Evolutionary conservation across 2,113 vertebrate genomes (phyloP), one percentile per base, ranked within the genome.

Genomic region (Antechinus flavipes): DNA sequence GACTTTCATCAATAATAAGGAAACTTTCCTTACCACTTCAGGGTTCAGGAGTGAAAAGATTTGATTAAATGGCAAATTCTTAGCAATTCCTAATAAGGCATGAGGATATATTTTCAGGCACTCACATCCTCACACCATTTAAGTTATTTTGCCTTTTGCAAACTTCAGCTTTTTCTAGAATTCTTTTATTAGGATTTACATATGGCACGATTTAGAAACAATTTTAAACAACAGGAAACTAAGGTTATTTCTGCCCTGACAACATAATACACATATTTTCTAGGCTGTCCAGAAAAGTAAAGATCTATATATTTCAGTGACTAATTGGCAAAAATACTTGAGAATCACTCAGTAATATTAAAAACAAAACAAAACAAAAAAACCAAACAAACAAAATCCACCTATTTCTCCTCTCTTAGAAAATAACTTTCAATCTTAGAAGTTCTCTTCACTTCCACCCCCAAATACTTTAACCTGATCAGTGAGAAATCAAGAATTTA

Each of bases 231-330:
- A 76, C 68, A 92, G 89, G 4, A 94, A 76, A 56, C 93, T 27
- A 93, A 49, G 8, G 1, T 0, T n/a, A 12, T 26, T 89, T 92
- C 7, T 91, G 94, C 12, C 58, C 68, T 92, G 50, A 42, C 24
- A 68, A 6, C 46, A 35, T 68, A 91, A 94, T 68, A 9, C 1
- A 90, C 53, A 1, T 26, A n/a, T 50, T 84, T 96, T 53, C 93
- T 56, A 76, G 90, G 53, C 56, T 94, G 96, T 0, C 92, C 16
- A 24, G 92, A 93, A 2, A 91, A 93, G 93, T 91, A n/a, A 84
- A 0, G 50, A 2, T 93, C 56, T 93, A 27, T 3, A 1, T 84
- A 46, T 92, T 89, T 95, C 68, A 54, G 7, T 93, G 23, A 23
- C 35, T 23, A 58, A 27, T 92, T 25, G 3, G 24, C 12, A 61